Evolutionary conservation across 92 coral and sea anemone genomes (phyloP).

Genomic region (Isaurus tuberculatus): DNA sequence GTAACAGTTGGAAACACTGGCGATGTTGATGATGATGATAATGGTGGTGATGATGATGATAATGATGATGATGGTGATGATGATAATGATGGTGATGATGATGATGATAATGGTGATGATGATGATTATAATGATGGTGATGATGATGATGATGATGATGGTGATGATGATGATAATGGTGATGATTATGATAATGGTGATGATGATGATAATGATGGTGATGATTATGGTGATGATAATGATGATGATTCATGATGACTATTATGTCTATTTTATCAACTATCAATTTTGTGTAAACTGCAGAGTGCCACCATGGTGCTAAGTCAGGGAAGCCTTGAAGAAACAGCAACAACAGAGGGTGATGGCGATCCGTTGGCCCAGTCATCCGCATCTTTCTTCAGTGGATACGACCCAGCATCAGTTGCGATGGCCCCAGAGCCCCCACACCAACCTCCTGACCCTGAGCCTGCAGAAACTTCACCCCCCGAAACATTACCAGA

Average conservation of each 20-base stretch:
- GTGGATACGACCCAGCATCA: conserved; percentile 32
- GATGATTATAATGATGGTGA: no score
- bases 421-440: conserved; percentile 3
- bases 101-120: not conserved
- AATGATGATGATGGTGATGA: not conserved
- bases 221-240: not conserved
- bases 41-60: no score
- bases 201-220: not conserved
- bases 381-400: conserved; percentile 34
- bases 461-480: not conserved
- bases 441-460: not conserved
- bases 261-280: not conserved
- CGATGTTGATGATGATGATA: no score
- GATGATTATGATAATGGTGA: not conserved
- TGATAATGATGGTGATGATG: no score
- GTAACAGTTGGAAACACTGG: no score
- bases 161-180: not conserved
- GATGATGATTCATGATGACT: not conserved
- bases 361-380: conserved; percentile 31
- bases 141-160: not conserved
- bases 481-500: conserved; percentile 31
- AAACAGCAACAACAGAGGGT: conserved; percentile 26
- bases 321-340: conserved; percentile 33
- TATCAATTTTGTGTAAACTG: not conserved
- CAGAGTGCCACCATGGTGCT: conserved; percentile 25